These are phyloP conservation scores for Drosophila monieri DNA, from an alignment of 2,888 invertebrate genomes.

Conservation along the genomic window DNA sequence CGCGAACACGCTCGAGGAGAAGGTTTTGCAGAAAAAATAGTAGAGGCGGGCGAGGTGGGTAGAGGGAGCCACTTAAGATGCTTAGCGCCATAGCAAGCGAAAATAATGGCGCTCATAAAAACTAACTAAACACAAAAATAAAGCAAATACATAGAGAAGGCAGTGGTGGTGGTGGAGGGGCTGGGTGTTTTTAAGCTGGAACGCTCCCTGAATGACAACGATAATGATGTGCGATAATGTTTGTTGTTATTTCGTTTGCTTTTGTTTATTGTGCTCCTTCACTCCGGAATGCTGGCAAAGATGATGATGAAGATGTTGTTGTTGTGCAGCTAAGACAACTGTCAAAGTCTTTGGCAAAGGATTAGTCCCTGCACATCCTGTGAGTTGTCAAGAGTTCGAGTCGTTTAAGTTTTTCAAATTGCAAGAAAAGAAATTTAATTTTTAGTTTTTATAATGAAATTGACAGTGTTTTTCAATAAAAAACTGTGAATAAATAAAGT, in stretches of 20 bases:
- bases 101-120: conserved; percentile 79
- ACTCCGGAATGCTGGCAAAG: conserved; percentile 52
- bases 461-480: too few relatives aligned
- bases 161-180: not conserved
- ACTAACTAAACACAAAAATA: conserved; percentile 75
- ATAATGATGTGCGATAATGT: conserved; percentile 79
- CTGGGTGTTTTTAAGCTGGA: conserved; percentile 52
- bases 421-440: not conserved
- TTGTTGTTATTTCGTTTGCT: conserved; percentile 56
- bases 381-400: not conserved
- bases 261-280: conserved; percentile 60
- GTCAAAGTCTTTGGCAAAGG: conserved; percentile 51
- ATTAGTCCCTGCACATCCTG: conserved; percentile 48
- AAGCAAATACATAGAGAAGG: conserved; percentile 50
- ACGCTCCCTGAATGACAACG: conserved; percentile 71
- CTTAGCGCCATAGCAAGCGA: conserved; percentile 77
- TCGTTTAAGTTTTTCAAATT: not conserved
- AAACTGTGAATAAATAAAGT: too few relatives aligned
- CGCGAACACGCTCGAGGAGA: conserved; percentile 4
- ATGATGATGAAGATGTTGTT: conserved; percentile 67
- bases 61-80: conserved; percentile 70
- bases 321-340: conserved; percentile 46
- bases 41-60: conserved; percentile 1
- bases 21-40: conserved; percentile 16
- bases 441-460: too few relatives aligned